Percentiles rank a stretch among this genome's conserved stretches.
These are phyloP conservation scores for Felis chaus DNA, from an alignment of 2,113 vertebrate genomes.

Conservation along the genomic window DNA sequence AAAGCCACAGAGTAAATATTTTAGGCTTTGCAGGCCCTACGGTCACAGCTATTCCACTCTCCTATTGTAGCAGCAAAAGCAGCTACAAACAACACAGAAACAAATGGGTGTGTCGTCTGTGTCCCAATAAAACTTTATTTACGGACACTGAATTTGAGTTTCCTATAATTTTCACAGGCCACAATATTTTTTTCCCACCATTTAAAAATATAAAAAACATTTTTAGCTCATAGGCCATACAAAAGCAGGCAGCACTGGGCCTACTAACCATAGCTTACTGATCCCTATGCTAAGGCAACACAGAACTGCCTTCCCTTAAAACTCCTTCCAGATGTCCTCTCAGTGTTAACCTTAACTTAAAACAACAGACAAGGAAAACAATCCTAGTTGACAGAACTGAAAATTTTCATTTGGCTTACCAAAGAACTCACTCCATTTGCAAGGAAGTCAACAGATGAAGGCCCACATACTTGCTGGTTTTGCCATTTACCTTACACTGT, in stretches of 20 bases:
- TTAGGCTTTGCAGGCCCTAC: not conserved
- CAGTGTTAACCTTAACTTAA: not conserved
- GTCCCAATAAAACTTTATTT: not conserved
- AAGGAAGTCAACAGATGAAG: constrained; percentile 21
- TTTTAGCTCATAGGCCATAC: not conserved
- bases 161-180: not conserved
- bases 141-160: constrained; percentile 1
- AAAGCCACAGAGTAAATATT: not conserved
- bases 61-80: not conserved
- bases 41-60: not conserved
- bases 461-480: not conserved
- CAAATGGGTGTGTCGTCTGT: not conserved
- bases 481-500: not conserved
- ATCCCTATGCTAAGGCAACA: not conserved
- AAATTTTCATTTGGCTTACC: constrained; percentile 32
- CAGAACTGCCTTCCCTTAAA: not conserved
- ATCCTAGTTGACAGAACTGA: not conserved
- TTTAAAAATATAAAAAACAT: constrained; percentile 37
- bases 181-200: not conserved
- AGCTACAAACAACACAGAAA: constrained; percentile 10
- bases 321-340: not conserved
- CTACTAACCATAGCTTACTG: not conserved
- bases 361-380: not conserved
- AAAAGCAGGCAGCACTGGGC: not conserved
- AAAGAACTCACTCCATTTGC: not conserved